Base-by-base conservation (phyloP, 2,113 vertebrate species). In the Myxocyprinus asiaticus region DNA sequence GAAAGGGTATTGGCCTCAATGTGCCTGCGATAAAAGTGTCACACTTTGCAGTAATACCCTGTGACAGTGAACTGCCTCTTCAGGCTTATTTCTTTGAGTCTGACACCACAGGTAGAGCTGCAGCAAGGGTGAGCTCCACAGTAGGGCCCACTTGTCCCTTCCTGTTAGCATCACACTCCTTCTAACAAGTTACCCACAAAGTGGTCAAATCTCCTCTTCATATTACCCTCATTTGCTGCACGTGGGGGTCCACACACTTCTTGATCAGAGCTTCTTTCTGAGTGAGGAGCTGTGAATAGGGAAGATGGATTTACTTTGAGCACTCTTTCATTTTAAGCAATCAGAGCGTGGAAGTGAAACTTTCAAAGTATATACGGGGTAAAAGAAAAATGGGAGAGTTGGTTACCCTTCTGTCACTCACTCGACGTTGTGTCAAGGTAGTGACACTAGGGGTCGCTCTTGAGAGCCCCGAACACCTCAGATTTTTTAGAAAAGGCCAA, bases 141-240 rank as follows among this genome's bases (percentile, higher is more conserved):
- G 55, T 8, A 51, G 55, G 42, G 47, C 64, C 58, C 50, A 48
- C 55, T 78, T 44, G 63, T 82, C 12, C 15, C 67, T 33, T 58
- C 48, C 9, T 62, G 56, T 85, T 79, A 82, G 22, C 22, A 33
- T 33, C 22, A 33, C 22, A 33, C 22, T 33, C 22, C 22, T n/a
- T n/a, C n/a, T 83, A 78, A 81, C 80, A 69, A 85, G 79, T 78
- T 45, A 44, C 33, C 22, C 9, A 42, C 10, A 44, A 48, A 63
- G 75, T 70, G 7, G 33, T 47, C 48, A 33, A 33, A 33, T 33
- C 22, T 33, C 22, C 3, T 33, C 22, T 33, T 33, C 22, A 33
- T 17, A 14, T 78, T 33, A 47, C 51, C 17, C 22, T 69, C 9
- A 56, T 4, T 12, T 74, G 33, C n/a, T 6, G 17, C 6, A 33